Base-by-base conservation (phyloP, 2,797 vertebrate genomes). In the Sardinella longiceps region DNA sequence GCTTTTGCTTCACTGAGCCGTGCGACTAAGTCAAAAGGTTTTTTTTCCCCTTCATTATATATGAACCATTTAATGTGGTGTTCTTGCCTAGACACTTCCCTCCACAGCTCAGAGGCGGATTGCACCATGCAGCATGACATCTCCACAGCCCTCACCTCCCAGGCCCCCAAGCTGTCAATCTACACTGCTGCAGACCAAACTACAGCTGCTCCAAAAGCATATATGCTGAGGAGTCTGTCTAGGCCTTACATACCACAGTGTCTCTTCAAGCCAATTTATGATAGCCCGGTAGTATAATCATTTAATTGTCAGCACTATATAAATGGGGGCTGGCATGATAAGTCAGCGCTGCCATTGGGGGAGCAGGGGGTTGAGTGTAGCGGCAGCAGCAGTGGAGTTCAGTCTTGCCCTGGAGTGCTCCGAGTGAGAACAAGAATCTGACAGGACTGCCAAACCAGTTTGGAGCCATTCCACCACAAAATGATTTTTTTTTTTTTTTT, bases 401-500 rank as follows among this genome's bases (percentile, higher is more conserved):
- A 70, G 63, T 70, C 1, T 15, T 70, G 63, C 63, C 30, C 63
- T 15, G 28, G 28, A 70, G 63, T 18, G 14, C 12, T 33, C 28
- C 2, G 14, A 70, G 63, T 33, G 63, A 14, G 6, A 70, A 70
- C 28, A 70, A 70, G 63, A 70, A 70, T 70, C 28, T 70, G 63
- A 33, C 63, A 70, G 30, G 14, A 70, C 63, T 70, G 28, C 63
- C 14, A 70, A 70, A 70, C 63, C 30, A 33, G 63, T 70, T 70
- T 70, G 28, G 28, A 70, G 14, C 14, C 63, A 70, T 70, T 70
- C 63, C 63, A 70, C 63, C 0, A 37, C 12, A 0, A 70, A 70
- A 70, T 70, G 63, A 70, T 70, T 70, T 70, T 45, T 45, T 45
- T 45, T 45, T 45, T 45, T 45, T 45, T 45, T 45, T 63, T 33